Conservation (phyloP, 2,888 invertebrate species). For the Elmis aenea region DNA sequence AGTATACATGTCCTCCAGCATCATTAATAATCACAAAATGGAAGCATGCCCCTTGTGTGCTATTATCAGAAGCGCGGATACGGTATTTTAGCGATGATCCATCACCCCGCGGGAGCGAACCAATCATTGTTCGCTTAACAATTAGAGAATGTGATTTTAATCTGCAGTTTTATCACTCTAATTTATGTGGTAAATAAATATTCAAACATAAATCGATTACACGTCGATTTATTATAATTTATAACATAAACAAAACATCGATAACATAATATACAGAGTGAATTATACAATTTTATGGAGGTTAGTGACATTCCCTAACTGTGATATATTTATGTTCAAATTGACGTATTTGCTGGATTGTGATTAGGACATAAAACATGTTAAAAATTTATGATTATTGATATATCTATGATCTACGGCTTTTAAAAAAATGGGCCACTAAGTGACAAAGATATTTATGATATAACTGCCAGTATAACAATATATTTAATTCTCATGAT, state of each 20-base stretch:
- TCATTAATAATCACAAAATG: conserved; percentile 33
- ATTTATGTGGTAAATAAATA: conserved; percentile 31
- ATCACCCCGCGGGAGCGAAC: conserved; percentile 32
- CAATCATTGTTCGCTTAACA: conserved; percentile 40
- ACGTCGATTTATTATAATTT: conserved; percentile 13
- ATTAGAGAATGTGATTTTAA: conserved; percentile 39
- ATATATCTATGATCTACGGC: too few relatives aligned
- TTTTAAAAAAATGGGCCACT: too few relatives aligned
- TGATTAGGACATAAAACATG: too few relatives aligned
- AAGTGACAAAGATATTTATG: too few relatives aligned
- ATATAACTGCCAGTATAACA: too few relatives aligned
- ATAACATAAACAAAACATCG: conserved; percentile 4
- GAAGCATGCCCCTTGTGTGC: conserved; percentile 30
- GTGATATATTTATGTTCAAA: too few relatives aligned
- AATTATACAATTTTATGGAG: too few relatives aligned
- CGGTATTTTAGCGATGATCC: conserved; percentile 27
- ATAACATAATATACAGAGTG: conserved; percentile 11
- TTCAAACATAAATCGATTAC: conserved; percentile 9
- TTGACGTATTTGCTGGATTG: too few relatives aligned
- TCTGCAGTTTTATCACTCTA: conserved; percentile 32
- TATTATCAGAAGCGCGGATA: conserved; percentile 25
- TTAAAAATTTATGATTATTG: too few relatives aligned
- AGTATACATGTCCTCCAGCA: conserved; percentile 29
- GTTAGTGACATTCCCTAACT: too few relatives aligned
- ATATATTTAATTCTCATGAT: too few relatives aligned